A percentile compares a stretch with the other conserved stretches of the same genome.
Conservation (phyloP, 1,140 invertebrate genomes). For the Trissolcus basalis region DNA sequence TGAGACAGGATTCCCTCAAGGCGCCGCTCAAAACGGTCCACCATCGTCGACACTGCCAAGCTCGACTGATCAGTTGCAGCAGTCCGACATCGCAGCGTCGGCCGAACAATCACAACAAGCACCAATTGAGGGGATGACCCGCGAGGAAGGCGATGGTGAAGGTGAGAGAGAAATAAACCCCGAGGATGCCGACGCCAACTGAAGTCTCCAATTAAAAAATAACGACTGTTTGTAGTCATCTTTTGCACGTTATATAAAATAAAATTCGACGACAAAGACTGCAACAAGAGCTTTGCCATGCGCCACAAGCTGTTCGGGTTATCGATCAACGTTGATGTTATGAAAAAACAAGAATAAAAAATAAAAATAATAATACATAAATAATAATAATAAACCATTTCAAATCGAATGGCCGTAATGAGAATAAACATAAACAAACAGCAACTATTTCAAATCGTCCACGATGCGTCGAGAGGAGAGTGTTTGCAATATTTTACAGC, state of each 20-base stretch:
- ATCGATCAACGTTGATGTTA: too few species aligned
- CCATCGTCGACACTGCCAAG: conserved; percentile 59
- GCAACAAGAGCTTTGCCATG: conserved; percentile 45
- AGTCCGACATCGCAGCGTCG: conserved; percentile 41
- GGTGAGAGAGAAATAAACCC: conserved; percentile 73
- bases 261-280: conserved; percentile 36
- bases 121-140: conserved; percentile 78
- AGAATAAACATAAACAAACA: too few species aligned
- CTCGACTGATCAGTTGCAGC: conserved; percentile 51
- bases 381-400: too few species aligned
- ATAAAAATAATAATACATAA: too few species aligned
- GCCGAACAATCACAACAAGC: conserved; percentile 61
- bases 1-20: conserved; percentile 73
- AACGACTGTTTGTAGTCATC: conserved; percentile 1
- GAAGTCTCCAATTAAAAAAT: conserved; percentile 54
- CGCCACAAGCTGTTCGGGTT: too few species aligned
- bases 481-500: too few species aligned
- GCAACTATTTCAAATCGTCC: too few species aligned
- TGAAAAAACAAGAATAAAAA: too few species aligned
- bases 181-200: conserved; percentile 72
- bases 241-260: conserved; percentile 36
- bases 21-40: conserved; percentile 69
- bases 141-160: conserved; percentile 78
- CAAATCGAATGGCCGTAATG: too few species aligned
- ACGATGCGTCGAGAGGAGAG: too few species aligned